Percentiles rank a stretch among this genome's conserved stretches.
phyloP scores from a whole-genome alignment of 37 sponge, comb jelly and placozoan species.

The Diacarnus erythraeanus region DNA sequence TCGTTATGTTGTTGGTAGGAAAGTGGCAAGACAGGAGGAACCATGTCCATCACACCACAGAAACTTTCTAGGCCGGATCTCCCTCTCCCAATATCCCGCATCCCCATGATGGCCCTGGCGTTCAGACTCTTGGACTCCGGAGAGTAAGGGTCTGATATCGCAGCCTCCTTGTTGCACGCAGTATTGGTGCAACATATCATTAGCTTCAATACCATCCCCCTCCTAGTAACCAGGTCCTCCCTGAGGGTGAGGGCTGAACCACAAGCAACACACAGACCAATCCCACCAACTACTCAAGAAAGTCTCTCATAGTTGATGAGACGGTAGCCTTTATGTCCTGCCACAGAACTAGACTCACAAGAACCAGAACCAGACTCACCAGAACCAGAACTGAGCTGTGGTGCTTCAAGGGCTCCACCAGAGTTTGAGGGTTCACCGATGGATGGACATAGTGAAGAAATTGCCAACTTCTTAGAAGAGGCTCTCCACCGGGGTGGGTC shows the following conservation, averaged over 20 bases:
- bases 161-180: constrained; percentile 6
- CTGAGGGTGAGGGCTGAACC: constrained; percentile 5
- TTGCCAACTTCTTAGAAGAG: neutral
- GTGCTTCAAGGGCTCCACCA: too few relatives aligned
- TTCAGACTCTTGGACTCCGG: constrained; percentile 11
- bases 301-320: constrained; percentile 12
- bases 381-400: constrained; percentile 10
- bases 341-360: neutral
- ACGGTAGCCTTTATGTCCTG: constrained; percentile 3
- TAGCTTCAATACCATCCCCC: constrained; percentile 4
- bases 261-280: constrained; percentile 24
- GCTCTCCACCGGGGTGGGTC: constrained; percentile 16
- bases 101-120: constrained; percentile 12
- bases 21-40: constrained; percentile 19
- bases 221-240: constrained; percentile 14
- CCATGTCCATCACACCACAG: constrained; percentile 41
- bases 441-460: constrained; percentile 4
- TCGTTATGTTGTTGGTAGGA: constrained; percentile 7
- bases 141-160: constrained; percentile 18
- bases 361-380: too few relatives aligned
- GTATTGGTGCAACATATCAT: constrained; percentile 3
- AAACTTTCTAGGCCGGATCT: constrained; percentile 17
- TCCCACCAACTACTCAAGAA: neutral
- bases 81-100: constrained; percentile 23
- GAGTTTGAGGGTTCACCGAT: neutral